A percentile compares a stretch with the other conserved stretches of the same genome.
phyloP scores from a whole-genome alignment of 1,140 invertebrate species.

The Ceratitis capitata region DNA sequence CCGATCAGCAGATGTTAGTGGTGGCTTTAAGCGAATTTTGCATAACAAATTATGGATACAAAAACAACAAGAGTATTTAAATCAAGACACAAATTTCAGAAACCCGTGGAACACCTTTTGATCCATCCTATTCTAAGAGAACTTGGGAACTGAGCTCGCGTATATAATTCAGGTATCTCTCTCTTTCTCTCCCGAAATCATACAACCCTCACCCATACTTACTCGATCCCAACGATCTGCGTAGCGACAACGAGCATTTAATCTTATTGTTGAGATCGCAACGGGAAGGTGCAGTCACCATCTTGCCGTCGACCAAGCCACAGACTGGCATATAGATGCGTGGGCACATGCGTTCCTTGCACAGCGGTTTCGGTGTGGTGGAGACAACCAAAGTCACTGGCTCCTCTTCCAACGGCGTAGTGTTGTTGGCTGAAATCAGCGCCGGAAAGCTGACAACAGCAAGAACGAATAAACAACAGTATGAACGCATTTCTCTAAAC shows the following conservation, averaged over 20 bases:
- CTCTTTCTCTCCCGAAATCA: background rate
- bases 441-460: background rate
- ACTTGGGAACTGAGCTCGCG: too few species aligned
- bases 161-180: too few species aligned
- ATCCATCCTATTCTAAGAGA: too few species aligned
- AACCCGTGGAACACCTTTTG: too few species aligned
- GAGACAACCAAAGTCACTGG: background rate
- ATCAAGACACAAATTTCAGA: too few species aligned
- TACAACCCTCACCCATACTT: background rate
- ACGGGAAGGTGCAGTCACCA: background rate
- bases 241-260: background rate
- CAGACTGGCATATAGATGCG: slow-evolving; percentile 38
- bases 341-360: background rate
- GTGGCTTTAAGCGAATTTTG: too few species aligned
- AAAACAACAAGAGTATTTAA: too few species aligned
- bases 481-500: background rate
- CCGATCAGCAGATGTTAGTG: too few species aligned
- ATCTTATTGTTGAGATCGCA: slow-evolving; percentile 36
- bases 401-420: background rate
- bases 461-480: background rate
- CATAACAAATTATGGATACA: too few species aligned
- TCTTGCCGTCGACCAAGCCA: background rate
- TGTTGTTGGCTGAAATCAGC: background rate
- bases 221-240: background rate
- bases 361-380: background rate